Base-by-base conservation (phyloP, 2,888 invertebrate genomes). In the Drosophila infuscata region DNA sequence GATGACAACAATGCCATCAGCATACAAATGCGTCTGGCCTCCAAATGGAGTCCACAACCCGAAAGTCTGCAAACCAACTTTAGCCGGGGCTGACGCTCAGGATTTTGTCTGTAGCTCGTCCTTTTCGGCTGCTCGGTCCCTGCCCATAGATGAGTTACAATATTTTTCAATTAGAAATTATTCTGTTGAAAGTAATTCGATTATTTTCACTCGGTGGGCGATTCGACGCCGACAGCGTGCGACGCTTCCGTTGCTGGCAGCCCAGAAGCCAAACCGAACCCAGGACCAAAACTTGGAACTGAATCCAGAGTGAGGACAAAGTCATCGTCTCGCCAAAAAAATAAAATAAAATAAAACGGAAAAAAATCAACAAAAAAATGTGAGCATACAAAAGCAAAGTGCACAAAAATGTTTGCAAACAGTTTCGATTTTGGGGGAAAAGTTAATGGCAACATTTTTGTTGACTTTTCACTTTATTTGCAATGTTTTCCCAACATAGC, bases 141-240 rank as follows among this genome's bases (percentile, higher is more conserved):
- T 43, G 65, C 64, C 76, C 83, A 76, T 78, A 82, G 91, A 88
- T 81, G 88, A 91, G 92, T 88, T 89, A 92, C 92, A 93, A 93
- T 93, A 93, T 93, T 93, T 93, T 93, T 93, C 93, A 93, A 93
- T 93, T 93, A 93, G 93, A 93, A 93, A 89, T 93, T 92, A 92
- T 91, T 93, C 93, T 92, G 89, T 91, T 92, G 93, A 93, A 93
- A 92, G 91, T 93, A 93, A 93, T 93, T 93, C 92, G 93, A 93
- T 93, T 93, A 93, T 91, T 93, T 91, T 91, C 93, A 92, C 92
- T 93, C 91, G 90, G 92, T 90, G 91, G 91, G 82, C 81, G 73
- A 79, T 63, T 76, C 70, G 78, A 74, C 70, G 73, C 73, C 56
- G 56, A 54, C 70, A 57, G 85, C 79, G 76, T 78, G 88, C 82